Evolutionary conservation across 2,888 invertebrate genomes (phyloP).

Genomic region (Endomychus coccineus): DNA sequence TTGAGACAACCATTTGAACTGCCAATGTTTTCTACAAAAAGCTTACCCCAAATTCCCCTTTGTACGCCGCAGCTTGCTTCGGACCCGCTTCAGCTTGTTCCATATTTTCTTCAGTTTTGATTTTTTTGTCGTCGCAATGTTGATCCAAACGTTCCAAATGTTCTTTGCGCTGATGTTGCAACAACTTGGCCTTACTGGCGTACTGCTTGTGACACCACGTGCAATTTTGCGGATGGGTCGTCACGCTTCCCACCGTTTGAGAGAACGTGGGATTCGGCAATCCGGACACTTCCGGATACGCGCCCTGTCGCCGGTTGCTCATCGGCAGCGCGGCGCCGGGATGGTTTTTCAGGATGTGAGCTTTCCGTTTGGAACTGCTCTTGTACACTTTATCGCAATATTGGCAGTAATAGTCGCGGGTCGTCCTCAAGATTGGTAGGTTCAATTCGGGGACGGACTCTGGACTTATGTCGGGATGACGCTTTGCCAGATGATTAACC

Average conservation of each 20-base stretch:
- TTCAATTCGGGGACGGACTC: conserved; percentile 66
- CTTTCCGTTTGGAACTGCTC: conserved; percentile 76
- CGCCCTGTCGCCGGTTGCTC: conserved; percentile 41
- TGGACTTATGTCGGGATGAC: conserved; percentile 59
- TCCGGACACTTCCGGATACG: conserved; percentile 25
- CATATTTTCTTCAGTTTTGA: not conserved
- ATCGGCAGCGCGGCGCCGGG: conserved; percentile 65
- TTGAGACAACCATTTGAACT: too few relatives aligned
- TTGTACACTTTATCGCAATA: conserved; percentile 79
- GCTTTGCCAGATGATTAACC: conserved; percentile 76
- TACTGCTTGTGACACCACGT: conserved; percentile 83
- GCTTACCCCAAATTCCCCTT: too few relatives aligned
- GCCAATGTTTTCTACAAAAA: too few relatives aligned
- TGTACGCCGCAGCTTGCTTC: too few relatives aligned
- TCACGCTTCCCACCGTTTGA: conserved; percentile 65
- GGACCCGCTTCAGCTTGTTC: not conserved
- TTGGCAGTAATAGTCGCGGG: conserved; percentile 74
- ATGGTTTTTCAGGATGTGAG: conserved; percentile 75
- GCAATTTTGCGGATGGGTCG: conserved; percentile 63
- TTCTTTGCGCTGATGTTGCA: conserved; percentile 61
- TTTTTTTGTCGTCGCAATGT: not conserved
- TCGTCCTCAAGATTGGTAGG: conserved; percentile 68
- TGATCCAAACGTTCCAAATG: conserved; percentile 47
- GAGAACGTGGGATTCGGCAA: conserved; percentile 57
- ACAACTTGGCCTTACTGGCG: conserved; percentile 66